A percentile compares a stretch with the other conserved stretches of the same genome.
Evolutionary conservation across 2,797 vertebrate genomes (phyloP).

Genomic region (Graptemys geographica): DNA sequence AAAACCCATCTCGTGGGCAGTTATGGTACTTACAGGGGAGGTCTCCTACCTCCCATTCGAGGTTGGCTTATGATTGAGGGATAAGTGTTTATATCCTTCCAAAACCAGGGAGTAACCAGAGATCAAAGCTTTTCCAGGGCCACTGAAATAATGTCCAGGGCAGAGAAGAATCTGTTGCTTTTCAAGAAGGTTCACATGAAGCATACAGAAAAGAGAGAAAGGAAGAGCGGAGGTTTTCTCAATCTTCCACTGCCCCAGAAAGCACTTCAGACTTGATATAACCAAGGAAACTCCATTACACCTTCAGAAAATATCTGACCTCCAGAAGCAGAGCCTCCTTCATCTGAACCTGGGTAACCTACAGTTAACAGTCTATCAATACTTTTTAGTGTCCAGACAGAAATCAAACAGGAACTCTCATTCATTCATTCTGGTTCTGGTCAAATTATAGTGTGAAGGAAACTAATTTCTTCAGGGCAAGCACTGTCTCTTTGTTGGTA

Average conservation of each 20-base stretch:
- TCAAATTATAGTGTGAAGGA: background rate
- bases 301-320: background rate
- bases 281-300: background rate
- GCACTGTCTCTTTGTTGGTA: background rate
- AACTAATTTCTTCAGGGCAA: background rate
- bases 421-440: background rate
- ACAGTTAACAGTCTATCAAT: background rate
- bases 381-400: background rate
- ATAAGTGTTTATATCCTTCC: background rate
- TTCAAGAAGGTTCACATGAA: background rate
- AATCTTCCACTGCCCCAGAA: background rate
- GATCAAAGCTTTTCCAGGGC: background rate
- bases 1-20: background rate
- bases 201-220: too few relatives aligned
- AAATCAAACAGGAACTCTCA: background rate
- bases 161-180: background rate
- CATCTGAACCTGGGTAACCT: background rate
- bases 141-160: background rate
- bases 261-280: background rate
- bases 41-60: background rate
- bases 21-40: background rate
- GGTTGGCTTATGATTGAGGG: background rate
- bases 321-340: background rate
- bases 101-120: background rate
- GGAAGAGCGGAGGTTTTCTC: background rate